phyloP scores from a whole-genome alignment of 2,113 vertebrate species.

The Eulemur rufifrons region DNA sequence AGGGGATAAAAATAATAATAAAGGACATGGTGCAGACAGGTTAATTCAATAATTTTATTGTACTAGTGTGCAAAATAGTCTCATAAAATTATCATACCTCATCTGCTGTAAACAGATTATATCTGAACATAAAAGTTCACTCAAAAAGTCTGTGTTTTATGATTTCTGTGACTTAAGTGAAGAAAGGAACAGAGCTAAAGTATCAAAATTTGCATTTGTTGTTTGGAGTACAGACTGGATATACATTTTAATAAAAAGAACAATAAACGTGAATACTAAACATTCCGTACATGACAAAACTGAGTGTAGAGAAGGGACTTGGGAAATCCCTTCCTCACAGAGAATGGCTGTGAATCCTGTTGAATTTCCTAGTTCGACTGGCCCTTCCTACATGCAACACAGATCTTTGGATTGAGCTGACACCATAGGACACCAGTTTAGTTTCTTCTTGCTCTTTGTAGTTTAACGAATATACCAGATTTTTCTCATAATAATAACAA shows the following conservation, averaged over 20 bases:
- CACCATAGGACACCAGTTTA: not conserved
- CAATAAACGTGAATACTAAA: not conserved
- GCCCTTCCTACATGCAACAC: not conserved
- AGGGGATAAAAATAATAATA: not conserved
- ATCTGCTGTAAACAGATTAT: not conserved
- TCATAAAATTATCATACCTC: constrained; percentile 7
- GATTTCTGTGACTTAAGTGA: not conserved
- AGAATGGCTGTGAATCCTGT: not conserved
- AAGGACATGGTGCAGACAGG: not conserved
- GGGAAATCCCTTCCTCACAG: not conserved
- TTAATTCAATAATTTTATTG: not conserved
- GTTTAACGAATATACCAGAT: not conserved
- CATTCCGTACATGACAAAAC: not conserved
- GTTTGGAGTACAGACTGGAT: not conserved
- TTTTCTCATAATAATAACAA: not conserved
- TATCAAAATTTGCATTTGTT: not conserved
- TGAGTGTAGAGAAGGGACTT: not conserved
- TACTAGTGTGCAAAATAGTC: not conserved
- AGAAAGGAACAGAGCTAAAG: not conserved
- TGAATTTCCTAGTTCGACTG: not conserved
- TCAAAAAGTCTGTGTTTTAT: not conserved
- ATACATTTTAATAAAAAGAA: not conserved
- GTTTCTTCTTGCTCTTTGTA: not conserved
- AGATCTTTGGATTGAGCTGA: not conserved
- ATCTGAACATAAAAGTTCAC: not conserved